phyloP scores from a whole-genome alignment of 2,888 invertebrate genomes.

The Microplitis deprimator region DNA sequence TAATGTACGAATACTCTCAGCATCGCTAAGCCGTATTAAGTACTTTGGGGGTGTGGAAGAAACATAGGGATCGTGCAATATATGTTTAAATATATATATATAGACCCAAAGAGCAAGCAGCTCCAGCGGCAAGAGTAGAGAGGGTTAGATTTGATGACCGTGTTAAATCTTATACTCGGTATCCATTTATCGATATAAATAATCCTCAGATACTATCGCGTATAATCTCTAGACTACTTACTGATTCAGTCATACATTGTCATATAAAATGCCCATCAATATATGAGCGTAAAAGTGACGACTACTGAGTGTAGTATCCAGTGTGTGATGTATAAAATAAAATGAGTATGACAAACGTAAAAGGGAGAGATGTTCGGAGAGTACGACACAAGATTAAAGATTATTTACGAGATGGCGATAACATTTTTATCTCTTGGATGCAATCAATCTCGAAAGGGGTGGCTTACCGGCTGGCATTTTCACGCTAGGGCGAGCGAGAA shows the following conservation, averaged over 20 bases:
- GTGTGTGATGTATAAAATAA: neutral
- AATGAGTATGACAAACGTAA: slow-evolving; percentile 25
- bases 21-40: slow-evolving; percentile 59
- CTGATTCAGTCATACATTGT: neutral
- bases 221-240: slow-evolving; percentile 23
- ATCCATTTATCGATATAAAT: slow-evolving; percentile 68
- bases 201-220: slow-evolving; percentile 65
- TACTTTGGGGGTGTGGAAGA: slow-evolving; percentile 45
- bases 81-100: neutral
- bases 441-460: slow-evolving; percentile 63
- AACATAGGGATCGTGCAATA: slow-evolving; percentile 19
- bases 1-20: slow-evolving; percentile 58
- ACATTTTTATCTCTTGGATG: slow-evolving; percentile 66
- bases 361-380: slow-evolving; percentile 19
- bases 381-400: slow-evolving; percentile 62
- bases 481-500: slow-evolving; percentile 66
- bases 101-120: neutral
- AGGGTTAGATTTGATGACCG: slow-evolving; percentile 3
- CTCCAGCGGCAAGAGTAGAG: neutral
- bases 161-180: slow-evolving; percentile 44
- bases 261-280: slow-evolving; percentile 18
- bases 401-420: slow-evolving; percentile 68
- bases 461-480: slow-evolving; percentile 61
- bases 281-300: neutral
- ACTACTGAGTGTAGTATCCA: neutral